A percentile compares a stretch with the other conserved stretches of the same genome.
Conservation (phyloP, 2,797 vertebrate genomes). For the Gymnopithys bicolor region DNA sequence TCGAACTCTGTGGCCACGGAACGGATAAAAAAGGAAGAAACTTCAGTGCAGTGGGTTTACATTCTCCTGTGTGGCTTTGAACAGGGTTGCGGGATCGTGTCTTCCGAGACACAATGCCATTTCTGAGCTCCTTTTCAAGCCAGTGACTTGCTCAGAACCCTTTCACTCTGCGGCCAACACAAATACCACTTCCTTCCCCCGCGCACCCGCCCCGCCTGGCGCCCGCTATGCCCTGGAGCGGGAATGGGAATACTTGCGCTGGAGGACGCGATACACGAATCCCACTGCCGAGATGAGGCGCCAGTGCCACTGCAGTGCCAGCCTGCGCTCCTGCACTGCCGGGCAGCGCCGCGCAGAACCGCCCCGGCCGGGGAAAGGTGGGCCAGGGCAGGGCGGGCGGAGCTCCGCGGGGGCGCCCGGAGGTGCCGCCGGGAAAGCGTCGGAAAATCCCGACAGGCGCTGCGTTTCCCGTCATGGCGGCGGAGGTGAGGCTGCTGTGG, state of each 20-base stretch:
- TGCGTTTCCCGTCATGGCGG: background rate
- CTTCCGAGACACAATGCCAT: background rate
- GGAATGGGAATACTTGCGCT: fast-evolving
- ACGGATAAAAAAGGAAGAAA: fast-evolving
- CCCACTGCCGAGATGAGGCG: no score
- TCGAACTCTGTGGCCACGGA: fast-evolving
- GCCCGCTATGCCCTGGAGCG: no score
- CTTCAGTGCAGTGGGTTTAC: background rate
- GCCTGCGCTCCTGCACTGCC: fast-evolving
- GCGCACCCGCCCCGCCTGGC: background rate
- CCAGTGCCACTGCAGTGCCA: no score
- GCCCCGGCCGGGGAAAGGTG: fast-evolving
- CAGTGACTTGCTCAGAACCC: background rate
- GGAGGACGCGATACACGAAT: background rate
- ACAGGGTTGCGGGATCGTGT: fast-evolving
- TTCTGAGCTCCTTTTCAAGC: background rate
- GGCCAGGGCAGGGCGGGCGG: fast-evolving
- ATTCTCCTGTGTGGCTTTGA: background rate
- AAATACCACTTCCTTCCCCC: fast-evolving
- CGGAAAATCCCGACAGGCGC: background rate
- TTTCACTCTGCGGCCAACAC: no score
- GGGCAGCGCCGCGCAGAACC: fast-evolving
- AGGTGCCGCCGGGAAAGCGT: no score
- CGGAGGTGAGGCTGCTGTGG: background rate
- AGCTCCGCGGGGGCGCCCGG: fast-evolving